Base-by-base conservation (phyloP, 1,140 invertebrate species). In the Maconellicoccus hirsutus region DNA sequence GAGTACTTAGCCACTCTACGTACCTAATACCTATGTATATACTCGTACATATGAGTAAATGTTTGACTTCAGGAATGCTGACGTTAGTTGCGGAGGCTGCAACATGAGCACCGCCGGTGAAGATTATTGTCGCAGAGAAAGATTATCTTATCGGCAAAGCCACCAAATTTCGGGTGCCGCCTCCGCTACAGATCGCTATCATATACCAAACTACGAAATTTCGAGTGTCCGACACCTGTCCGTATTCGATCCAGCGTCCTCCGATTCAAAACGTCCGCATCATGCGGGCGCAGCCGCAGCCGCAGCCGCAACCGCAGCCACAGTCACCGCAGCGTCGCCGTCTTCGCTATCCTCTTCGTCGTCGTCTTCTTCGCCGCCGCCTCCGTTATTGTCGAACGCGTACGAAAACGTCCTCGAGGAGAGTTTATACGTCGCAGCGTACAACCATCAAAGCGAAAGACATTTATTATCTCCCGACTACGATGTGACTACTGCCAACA, bases 111-210 rank as follows among this genome's bases (percentile, higher is more conserved):
- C 22, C 19, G 10, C 22, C 61, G 22, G 61, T 66, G 61, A 66
- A 26, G 61, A 66, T 25, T 66, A 25, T 19, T 66, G 61, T 66
- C 61, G 61, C 10, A 23, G 61, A 25, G 61, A 66, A 16, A 23
- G 61, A 66, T 66, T 66, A 16, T 66, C 61, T 19, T 23, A 66
- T 16, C 61, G 61, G 16, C 61, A 66, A 66, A 66, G 25, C 16
- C 61, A 66, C 25, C 61, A 22, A 66, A 66, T 66, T 66, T 26
- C 61, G 25, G 61, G 61, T 23, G 61, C 61, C 61, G 61, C 61
- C 61, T 66, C 61, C 61, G 61, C 61, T 25, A 66, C 61, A 23
- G 61, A 66, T 16, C 61, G 61, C 25, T 66, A 66, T 26, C 21
- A 66, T 66, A 6, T 66, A 66, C 61, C 61, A n/a, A 26, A 66